Base-by-base conservation (phyloP, 1,140 invertebrate species). In the Hycleus cichorii region DNA sequence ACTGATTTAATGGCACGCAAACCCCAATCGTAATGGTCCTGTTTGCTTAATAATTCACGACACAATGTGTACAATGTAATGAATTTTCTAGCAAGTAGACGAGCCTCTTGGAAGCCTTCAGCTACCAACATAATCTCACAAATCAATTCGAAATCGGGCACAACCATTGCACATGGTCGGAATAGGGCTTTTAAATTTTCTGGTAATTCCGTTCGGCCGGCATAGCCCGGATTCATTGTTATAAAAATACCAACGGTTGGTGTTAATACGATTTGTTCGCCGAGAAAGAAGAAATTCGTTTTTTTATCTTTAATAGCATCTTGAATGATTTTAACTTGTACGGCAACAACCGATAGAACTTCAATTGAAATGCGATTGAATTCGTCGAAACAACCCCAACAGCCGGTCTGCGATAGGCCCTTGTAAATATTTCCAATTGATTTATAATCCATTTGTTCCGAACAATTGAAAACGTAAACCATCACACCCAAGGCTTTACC, bases 401-500 rank as follows among this genome's bases (percentile, higher is more conserved):
- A 89, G n/a, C 93, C 93, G 7, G 91, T 91, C 74, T 95, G 91
- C 2, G 91, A 84, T 24, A 96, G 75, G 10, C 83, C 91, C 89
- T 88, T 95, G 74, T 93, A 94, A 71, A 95, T 95, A 72, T 92
- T 93, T 39, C 89, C 91, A 67, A 90, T 88, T 4, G 91, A 95
- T 54, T 90, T 91, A 74, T 95, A 96, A 75, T 96, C 93, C 92
- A 96, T 95, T 79, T 95, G 92, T 72, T 96, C 92, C 0, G 93
- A 95, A 73, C 93, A 95, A 73, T 96, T 96, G 75, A 95, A 96
- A 0, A 96, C 93, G 66, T 95, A 95, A 0, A 95, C 92, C 90
- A 95, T 93, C 65, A 94, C 89, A 25, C 92, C 93, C 0, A 96
- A 76, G 7, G 91, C 91, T 69, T 90, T 80, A 3, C 92, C 93